Percentiles rank a stretch among this genome's conserved stretches.
phyloP scores from a whole-genome alignment of 2,888 invertebrate species.

The Perithous albicinctus region DNA sequence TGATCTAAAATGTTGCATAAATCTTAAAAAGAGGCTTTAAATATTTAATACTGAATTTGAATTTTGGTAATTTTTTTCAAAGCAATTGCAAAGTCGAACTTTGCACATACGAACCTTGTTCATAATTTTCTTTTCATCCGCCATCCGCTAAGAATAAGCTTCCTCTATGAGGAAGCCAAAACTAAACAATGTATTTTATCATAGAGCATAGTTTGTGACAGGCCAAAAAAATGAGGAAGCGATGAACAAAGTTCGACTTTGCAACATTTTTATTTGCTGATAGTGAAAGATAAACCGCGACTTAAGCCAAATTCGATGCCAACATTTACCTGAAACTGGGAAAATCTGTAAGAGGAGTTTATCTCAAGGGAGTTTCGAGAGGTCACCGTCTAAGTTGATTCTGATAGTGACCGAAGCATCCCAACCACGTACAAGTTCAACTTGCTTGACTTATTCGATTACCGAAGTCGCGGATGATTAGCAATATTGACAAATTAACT shows the following conservation, averaged over 20 bases:
- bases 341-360: slow-evolving; percentile 26
- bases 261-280: too few relatives aligned
- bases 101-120: too few relatives aligned
- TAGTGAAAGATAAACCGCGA: not conserved
- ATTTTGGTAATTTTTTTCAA: not conserved
- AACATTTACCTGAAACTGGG: slow-evolving; percentile 2
- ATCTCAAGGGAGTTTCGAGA: slow-evolving; percentile 13
- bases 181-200: too few relatives aligned
- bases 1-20: too few relatives aligned
- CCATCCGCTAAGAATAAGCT: too few relatives aligned
- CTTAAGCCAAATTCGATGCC: not conserved
- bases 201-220: too few relatives aligned
- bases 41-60: not conserved
- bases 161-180: too few relatives aligned
- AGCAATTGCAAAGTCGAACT: too few relatives aligned
- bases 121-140: too few relatives aligned
- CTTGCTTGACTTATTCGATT: slow-evolving; percentile 78
- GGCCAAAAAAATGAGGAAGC: too few relatives aligned
- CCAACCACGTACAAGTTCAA: slow-evolving; percentile 70
- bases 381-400: slow-evolving; percentile 54
- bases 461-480: slow-evolving; percentile 75
- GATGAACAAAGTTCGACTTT: too few relatives aligned
- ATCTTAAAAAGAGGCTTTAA: too few relatives aligned
- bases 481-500: slow-evolving; percentile 79
- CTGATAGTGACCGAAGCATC: slow-evolving; percentile 26